Evolutionary conservation across 2,888 invertebrate species (phyloP), one percentile per base, ranked within the genome.

Genomic region (Acanthococcus lagerstroemiae): DNA sequence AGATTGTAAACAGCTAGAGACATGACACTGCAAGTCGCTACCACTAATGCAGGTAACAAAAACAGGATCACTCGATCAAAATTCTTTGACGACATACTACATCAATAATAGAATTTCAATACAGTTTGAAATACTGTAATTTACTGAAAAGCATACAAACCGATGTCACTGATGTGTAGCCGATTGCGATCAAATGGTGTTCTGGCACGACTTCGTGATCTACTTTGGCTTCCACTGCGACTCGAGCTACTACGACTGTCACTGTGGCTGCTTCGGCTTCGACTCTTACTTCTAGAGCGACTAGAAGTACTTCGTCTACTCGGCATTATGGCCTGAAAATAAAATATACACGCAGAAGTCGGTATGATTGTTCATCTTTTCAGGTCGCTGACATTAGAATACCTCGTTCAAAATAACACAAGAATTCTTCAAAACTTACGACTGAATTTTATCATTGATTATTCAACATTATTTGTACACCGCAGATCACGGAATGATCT

Each of bases 151-250:
- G 12, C 44, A 37, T 26, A 46, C 45, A 48, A 44, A 70, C 70
- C 69, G 15, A 70, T 68, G 52, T 70, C 70, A 58, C 70, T 67
- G 22, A 70, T 68, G 45, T 70, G 70, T 37, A 70, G 67, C 26
- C 70, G 67, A 30, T 68, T 67, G 63, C 68, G 66, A 46, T 70
- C 70, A 17, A 68, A 67, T 1, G 70, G 70, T 0, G 70, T 69
- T 54, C 67, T 65, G 61, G 68, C 69, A 22, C 68, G 66, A 52
- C 68, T 58, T 12, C 66, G 46, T 6, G 52, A 19, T 22, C 69
- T 57, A 27, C 68, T 66, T 3, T 67, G 63, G 46, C 68, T 65
- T 7, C 69, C 56, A 57, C 66, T 63, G 12, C 52, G 63, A 61
- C 63, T 67, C 50, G 66, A 66, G 17, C 48, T 55, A 27, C 67